Base-by-base conservation (phyloP, 2,797 vertebrate genomes). In the Trachurus trachurus region DNA sequence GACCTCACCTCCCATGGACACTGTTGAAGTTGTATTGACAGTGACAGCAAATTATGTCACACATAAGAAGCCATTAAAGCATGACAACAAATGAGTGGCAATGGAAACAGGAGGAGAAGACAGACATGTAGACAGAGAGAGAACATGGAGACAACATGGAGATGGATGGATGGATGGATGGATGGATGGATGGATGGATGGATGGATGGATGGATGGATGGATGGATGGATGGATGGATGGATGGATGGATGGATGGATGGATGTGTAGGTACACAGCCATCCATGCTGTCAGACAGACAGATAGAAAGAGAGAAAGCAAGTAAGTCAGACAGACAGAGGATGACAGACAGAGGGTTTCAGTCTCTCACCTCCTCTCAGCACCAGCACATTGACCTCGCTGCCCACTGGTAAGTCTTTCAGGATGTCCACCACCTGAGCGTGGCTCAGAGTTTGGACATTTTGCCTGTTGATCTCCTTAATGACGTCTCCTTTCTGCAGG, bases 401-500 rank as follows among this genome's bases (percentile, higher is more conserved):
- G 84, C 98, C 98, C 66, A 97, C 93, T 0, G 98, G 96, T 74
- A 98, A 96, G 85, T 99, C 98, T 90, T 99, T 99, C 72, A 99
- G 96, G 57, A 99, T 98, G 92, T 99, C 98, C 78, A 99, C 98
- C 90, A 99, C 98, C 74, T 99, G 98, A 29, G 97, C 94, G 45
- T 99, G 98, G 47, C 96, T 98, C 86, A 99, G 93, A 19, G 93
- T 96, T 89, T 99, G 98, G 7, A 99, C 97, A 3, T 99, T 98
- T 89, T 98, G 97, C 81, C 96, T 95, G 93, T 97, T 98, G 81
- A 99, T 97, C 90, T 99, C 98, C 92, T 98, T 98, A 83, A 99
- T 98, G 53, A 99, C 94, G 0, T 99, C 98, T 16, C 98, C 98
- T 79, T 99, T 99, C 89, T 98, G 97, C 64, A 99, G 96, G 40